Base-by-base conservation (phyloP, 2,797 vertebrate genomes). In the Champsocephalus esox region DNA sequence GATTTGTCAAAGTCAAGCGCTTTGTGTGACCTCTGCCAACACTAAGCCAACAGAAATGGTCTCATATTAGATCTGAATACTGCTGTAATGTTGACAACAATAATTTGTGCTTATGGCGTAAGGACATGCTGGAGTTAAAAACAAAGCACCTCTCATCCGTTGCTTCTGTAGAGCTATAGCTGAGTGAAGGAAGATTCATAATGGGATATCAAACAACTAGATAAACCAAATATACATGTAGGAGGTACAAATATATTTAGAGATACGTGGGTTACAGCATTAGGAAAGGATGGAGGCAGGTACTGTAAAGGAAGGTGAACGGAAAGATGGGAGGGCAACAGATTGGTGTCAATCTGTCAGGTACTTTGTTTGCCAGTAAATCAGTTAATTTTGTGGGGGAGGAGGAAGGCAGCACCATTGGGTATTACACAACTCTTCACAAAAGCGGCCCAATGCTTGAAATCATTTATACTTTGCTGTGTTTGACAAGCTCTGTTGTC, bases 401-500 rank as follows among this genome's bases (percentile, higher is more conserved):
- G 78, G 79, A 82, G 70, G 38, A 88, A 28, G 24, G 24, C 24
- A 28, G 24, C 24, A 28, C 24, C 24, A 28, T 76, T 88, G 81
- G 72, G 87, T 89, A 86, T 92, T 92, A 87, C 79, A 81, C 81
- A 92, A 90, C 76, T 72, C 62, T 72, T 77, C 56, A 62, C 74
- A 81, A 87, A 89, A 84, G 51, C 16, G 7, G 58, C 72, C 58
- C 43, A 9, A 61, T 79, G 85, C 75, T 87, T 73, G 77, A 75
- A 87, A 82, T 87, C 78, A 77, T 86, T 80, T 88, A 84, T 75
- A 79, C 73, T 89, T 88, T 81, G 79, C 59, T 87, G 80, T 81
- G 83, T 87, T 89, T 89, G 78, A 85, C 82, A 80, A 81, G 77
- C 83, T 83, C 66, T 8, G 90, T 94, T 90, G 87, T 87, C 91